Conservation (phyloP, 1,140 invertebrate genomes). For the Penaeus chinensis region DNA sequence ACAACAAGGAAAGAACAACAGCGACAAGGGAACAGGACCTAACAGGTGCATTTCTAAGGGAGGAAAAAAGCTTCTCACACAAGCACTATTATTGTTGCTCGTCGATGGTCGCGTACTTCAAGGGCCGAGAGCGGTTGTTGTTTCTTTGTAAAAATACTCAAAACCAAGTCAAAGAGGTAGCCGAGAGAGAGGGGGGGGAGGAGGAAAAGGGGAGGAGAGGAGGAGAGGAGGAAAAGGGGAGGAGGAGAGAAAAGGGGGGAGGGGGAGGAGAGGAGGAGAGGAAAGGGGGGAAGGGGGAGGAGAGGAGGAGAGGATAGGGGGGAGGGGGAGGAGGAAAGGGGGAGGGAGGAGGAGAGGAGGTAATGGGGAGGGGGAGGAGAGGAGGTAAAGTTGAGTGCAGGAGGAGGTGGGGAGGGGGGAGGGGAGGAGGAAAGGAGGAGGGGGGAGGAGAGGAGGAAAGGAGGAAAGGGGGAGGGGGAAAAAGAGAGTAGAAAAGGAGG, state of each 20-base stretch:
- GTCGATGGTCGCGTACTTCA: no score
- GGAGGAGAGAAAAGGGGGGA: background rate
- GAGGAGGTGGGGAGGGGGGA: background rate
- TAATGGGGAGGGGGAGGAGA: background rate
- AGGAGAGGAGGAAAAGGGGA: background rate
- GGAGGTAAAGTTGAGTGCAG: no score
- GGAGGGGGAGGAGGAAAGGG: background rate
- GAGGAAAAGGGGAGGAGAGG: background rate
- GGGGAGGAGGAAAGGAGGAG: background rate
- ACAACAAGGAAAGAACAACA: background rate
- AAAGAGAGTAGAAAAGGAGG: background rate
- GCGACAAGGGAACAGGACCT: no score
- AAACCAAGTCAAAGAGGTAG: background rate
- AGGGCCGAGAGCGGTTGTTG: no score
- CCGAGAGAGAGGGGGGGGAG: background rate
- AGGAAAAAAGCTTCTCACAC: no score
- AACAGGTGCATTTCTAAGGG: no score
- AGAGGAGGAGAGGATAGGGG: background rate
- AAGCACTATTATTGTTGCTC: no score
- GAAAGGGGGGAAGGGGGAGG: background rate
- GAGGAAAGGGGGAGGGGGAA: background rate
- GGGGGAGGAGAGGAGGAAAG: background rate
- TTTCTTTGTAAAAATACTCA: no score
- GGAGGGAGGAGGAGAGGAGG: no score
- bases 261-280: no score